Base-by-base conservation (phyloP, 2,113 vertebrate genomes). In the Rutilus rutilus region DNA sequence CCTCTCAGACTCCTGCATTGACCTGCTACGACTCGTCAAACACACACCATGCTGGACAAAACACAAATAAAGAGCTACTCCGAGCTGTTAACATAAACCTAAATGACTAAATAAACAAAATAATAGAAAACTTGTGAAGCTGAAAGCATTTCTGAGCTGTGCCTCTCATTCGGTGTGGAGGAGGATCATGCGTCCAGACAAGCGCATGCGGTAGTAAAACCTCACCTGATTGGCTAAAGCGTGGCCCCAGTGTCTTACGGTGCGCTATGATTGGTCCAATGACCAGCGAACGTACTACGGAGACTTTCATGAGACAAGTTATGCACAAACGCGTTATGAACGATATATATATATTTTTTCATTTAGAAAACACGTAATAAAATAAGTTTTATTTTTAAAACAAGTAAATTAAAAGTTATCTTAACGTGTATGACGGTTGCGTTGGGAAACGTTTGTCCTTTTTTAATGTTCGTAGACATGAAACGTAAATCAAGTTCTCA, bases 221-320 rank as follows among this genome's bases (percentile, higher is more conserved):
- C 21, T n/a, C 21, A 45, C 0, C 50, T 71, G 71, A 88, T 88
- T 88, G 78, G 78, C 25, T 75, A 50, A 33, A 27, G 11, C 39
- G 5, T 52, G 5, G 9, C 15, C 0, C 5, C 5, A 2, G 47
- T 17, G 6, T 11, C 10, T 21, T 14, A 23, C 8, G 1, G 0
- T 12, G 57, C 12, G 6, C 50, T 87, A 9, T 85, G 25, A 85
- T 87, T 85, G 75, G 86, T 10, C 57, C 4, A 65, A 2, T 14
- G 64, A 4, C 23, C 6, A 42, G 6, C 21, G 17, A 23, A 19
- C 30, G 42, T 57, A 71, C 21, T 84, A 87, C 76, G 86, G 82
- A n/a, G 30, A 57, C 17, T 1, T 36, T 9, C 5, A 33, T 47
- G 15, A 50, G 86, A 65, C 82, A 80, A 87, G 9, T 4, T 2